Base-by-base conservation (phyloP, 2,113 vertebrate species). In the Suncus etruscus region DNA sequence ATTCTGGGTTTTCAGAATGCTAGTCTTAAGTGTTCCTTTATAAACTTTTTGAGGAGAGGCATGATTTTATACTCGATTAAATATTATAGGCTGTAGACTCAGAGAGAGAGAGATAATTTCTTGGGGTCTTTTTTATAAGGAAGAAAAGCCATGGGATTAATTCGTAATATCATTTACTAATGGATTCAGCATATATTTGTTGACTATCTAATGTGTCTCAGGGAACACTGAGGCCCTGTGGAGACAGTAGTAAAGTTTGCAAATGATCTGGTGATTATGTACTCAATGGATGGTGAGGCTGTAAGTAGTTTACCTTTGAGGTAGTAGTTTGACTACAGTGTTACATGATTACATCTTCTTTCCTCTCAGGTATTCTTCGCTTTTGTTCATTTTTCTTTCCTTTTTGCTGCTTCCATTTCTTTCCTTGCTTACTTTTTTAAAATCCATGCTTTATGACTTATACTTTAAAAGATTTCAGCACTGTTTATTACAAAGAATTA, bases 131-230 rank as follows among this genome's bases (percentile, higher is more conserved):
- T 86, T 90, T 91, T 69, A 48, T 69, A 47, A 54, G 22, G 22
- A 86, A 82, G 22, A 32, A 77, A 88, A 91, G 24, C 50, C 11
- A 25, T 50, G 16, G 0, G 51, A 66, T 89, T 91, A 66, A 89
- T 84, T 70, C 20, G 78, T 77, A 29, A 65, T 90, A 86, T 87
- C 45, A 78, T 65, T 90, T 79, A 27, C 72, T 92, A 75, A 70
- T 61, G 72, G 32, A 39, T 18, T 50, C 24, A 61, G 22, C 27
- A 27, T 18, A 6, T 50, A 51, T 50, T 77, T 76, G 27, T 15
- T 50, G 32, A 48, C 16, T 31, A 4, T 12, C 11, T 50, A 0
- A 32, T 50, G 0, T 87, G 9, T 85, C 69, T 91, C 24, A 74
- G 22, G 6, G 29, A 63, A 63, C 86, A 27, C 11, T 47, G 4